These are phyloP conservation scores for Horisme vitalbata DNA, from an alignment of 2,888 invertebrate genomes.

Conservation along the genomic window DNA sequence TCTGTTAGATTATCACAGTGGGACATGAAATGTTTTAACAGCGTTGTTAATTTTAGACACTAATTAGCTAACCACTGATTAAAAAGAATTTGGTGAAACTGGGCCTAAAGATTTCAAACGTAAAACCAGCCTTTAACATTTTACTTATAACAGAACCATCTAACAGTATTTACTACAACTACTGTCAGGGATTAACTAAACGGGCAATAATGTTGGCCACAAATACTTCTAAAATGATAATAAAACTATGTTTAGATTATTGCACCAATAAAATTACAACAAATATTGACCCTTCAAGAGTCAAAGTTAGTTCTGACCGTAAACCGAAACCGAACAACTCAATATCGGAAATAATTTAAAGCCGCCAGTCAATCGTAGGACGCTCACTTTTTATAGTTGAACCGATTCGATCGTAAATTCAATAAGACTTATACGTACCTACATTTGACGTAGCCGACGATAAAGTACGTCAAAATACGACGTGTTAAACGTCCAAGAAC, in stretches of 20 bases:
- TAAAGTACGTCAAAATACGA: conserved; percentile 66
- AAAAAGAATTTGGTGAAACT: too few species aligned
- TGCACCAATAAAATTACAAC: conserved; percentile 24
- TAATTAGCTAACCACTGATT: too few species aligned
- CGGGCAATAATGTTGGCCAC: conserved; percentile 8
- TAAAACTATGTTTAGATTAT: conserved; percentile 14
- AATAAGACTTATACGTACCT: conserved; percentile 30
- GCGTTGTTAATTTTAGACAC: too few species aligned
- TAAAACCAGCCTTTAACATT: too few species aligned
- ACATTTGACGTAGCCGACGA: conserved; percentile 46
- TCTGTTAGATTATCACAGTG: too few species aligned
- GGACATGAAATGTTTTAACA: too few species aligned
- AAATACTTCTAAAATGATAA: conserved; percentile 10
- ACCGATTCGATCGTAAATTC: conserved; percentile 37
- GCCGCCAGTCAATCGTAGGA: conserved; percentile 32
- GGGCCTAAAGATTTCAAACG: too few species aligned
- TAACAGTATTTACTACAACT: not conserved
- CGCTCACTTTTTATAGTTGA: conserved; percentile 37
- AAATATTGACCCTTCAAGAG: conserved; percentile 25
- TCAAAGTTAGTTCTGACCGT: conserved; percentile 18
- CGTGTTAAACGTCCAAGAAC: conserved; percentile 60
- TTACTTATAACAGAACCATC: too few species aligned
- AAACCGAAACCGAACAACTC: conserved; percentile 34
- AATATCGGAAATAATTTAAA: conserved; percentile 37
- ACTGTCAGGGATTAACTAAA: conserved; percentile 8